phyloP scores from a whole-genome alignment of 2,888 invertebrate species.

The Omphaloscelis lunosa region DNA sequence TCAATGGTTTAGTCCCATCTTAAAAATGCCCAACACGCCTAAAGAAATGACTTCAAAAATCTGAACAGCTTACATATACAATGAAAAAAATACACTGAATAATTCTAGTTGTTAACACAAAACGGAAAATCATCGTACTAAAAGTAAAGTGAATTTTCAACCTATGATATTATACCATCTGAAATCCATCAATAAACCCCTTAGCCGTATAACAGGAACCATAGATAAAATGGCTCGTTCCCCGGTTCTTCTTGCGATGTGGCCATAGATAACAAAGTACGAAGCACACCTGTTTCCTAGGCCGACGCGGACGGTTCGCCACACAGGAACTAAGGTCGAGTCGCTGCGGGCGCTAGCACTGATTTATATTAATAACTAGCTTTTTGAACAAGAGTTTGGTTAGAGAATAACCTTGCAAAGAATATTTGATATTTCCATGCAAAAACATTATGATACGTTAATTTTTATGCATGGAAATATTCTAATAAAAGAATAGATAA shows the following conservation, averaged over 20 bases:
- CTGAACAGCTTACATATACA: too few relatives aligned
- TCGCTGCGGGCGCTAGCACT: conserved; percentile 59
- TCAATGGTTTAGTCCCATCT: too few relatives aligned
- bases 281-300: conserved; percentile 68
- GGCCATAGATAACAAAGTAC: conserved; percentile 62
- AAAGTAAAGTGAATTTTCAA: conserved; percentile 24
- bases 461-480: neutral
- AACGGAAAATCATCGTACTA: neutral
- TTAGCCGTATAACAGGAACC: conserved; percentile 57
- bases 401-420: conserved; percentile 5
- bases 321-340: conserved; percentile 68
- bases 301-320: conserved; percentile 57
- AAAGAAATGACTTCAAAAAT: too few relatives aligned
- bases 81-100: too few relatives aligned
- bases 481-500: neutral
- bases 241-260: conserved; percentile 60
- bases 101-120: neutral
- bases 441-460: neutral
- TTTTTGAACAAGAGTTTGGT: conserved; percentile 41
- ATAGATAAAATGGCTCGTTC: conserved; percentile 57
- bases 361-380: conserved; percentile 62
- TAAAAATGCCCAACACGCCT: too few relatives aligned
- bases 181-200: conserved; percentile 58
- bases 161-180: conserved; percentile 19
- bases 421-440: too few relatives aligned